Conservation (phyloP, 2,113 vertebrate species). For the Speoplatyrhinus poulsoni region DNA sequence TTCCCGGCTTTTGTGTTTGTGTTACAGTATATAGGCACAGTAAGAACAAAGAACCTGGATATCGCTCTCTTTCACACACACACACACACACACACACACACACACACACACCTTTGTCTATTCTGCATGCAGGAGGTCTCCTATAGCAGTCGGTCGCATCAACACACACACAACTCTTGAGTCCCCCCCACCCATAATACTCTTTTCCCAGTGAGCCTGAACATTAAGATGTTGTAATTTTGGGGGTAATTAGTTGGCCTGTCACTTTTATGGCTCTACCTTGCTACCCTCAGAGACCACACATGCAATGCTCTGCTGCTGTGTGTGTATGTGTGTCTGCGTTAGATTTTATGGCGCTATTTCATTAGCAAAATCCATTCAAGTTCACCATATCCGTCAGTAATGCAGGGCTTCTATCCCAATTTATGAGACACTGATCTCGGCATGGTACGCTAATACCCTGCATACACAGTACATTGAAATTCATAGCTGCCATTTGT, state of each 20-base stretch:
- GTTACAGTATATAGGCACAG: no score
- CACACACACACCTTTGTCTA: conserved; percentile 16
- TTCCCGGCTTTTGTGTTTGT: no score
- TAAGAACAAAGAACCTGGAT: neutral
- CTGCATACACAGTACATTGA: conserved; percentile 46
- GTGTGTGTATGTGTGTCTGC: conserved; percentile 8
- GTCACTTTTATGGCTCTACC: conserved; percentile 80
- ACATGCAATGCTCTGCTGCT: conserved; percentile 20
- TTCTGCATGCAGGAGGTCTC: neutral
- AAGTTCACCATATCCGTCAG: conserved; percentile 52
- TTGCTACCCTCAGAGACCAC: conserved; percentile 69
- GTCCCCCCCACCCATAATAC: neutral
- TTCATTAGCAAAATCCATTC: conserved; percentile 68
- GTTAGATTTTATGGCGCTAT: conserved; percentile 48
- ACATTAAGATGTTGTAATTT: conserved; percentile 83
- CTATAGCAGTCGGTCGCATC: no score
- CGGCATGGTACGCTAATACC: conserved; percentile 38
- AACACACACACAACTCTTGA: neutral
- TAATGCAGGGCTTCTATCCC: conserved; percentile 35
- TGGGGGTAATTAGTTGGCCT: conserved; percentile 80
- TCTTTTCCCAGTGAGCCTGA: conserved; percentile 51
- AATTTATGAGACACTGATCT: conserved; percentile 50
- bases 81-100: conserved; percentile 7
- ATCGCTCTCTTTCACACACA: no score
- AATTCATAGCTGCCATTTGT: conserved; percentile 55